These are phyloP conservation scores for Cheirogaleus medius DNA, from an alignment of 2,113 vertebrate genomes.

Conservation along the genomic window DNA sequence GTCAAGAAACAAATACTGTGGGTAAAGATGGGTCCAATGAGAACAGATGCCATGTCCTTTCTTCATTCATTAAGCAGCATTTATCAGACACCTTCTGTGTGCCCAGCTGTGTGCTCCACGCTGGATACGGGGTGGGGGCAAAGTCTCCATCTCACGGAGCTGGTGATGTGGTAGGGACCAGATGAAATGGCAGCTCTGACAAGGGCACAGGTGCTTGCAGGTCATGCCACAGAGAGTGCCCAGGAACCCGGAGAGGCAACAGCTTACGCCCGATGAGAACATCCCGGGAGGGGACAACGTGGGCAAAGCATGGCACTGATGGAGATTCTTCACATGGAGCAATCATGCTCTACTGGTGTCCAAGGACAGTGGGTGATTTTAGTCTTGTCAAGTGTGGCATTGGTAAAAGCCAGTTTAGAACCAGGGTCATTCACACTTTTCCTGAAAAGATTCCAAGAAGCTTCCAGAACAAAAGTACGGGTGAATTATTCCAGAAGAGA, in stretches of 20 bases:
- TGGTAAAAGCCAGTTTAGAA: neutral
- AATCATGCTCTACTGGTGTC: neutral
- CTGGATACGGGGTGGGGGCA: rapidly evolving
- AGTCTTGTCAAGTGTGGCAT: neutral
- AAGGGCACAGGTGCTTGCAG: too few relatives aligned
- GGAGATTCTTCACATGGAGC: rapidly evolving
- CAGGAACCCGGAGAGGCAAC: too few relatives aligned
- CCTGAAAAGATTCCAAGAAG: neutral
- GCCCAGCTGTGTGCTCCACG: neutral
- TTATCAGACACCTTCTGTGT: too few relatives aligned
- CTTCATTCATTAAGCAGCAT: neutral
- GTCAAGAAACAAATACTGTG: neutral
- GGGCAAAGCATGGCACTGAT: neutral
- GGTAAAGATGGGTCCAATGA: neutral
- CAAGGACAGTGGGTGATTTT: neutral
- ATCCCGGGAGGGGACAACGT: neutral
- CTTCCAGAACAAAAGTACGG: neutral
- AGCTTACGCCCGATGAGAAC: neutral
- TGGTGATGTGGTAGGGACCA: too few relatives aligned
- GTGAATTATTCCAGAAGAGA: neutral
- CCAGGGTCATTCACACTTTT: neutral
- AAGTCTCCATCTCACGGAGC: neutral
- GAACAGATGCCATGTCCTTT: neutral
- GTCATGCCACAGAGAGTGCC: too few relatives aligned
- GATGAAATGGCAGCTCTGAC: neutral